These are phyloP conservation scores for Aythya baeri DNA, from an alignment of 2,113 vertebrate genomes.

Conservation along the genomic window DNA sequence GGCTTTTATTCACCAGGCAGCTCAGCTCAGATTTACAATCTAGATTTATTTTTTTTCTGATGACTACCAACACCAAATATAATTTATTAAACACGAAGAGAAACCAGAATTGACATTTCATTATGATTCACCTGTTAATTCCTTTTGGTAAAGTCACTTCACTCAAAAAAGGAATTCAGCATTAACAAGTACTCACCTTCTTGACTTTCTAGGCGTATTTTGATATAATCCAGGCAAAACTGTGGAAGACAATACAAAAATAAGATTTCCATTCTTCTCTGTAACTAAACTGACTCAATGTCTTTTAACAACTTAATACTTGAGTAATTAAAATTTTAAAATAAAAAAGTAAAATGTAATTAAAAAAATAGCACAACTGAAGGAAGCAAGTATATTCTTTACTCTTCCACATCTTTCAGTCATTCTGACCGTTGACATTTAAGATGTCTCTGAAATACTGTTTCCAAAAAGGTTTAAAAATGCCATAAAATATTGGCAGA, in stretches of 20 bases:
- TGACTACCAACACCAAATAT: background rate
- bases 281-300: background rate
- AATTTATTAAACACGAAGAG: background rate
- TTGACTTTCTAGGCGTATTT: slow-evolving; percentile 91
- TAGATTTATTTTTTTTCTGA: background rate
- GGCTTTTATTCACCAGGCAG: background rate
- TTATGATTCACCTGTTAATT: background rate
- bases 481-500: background rate
- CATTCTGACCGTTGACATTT: background rate
- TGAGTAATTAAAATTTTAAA: background rate
- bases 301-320: background rate
- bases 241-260: slow-evolving; percentile 64
- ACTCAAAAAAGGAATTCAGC: background rate
- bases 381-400: background rate
- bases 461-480: background rate
- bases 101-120: background rate
- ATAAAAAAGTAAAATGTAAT: background rate
- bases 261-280: background rate
- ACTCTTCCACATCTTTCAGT: background rate
- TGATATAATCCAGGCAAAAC: slow-evolving; percentile 92
- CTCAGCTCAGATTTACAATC: background rate
- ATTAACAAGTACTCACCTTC: slow-evolving; percentile 20
- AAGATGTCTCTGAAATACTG: background rate
- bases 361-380: background rate
- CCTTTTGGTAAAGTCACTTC: background rate